Evolutionary conservation across 2,888 invertebrate species (phyloP), one percentile per base, ranked within the genome.

Genomic region (Conchocele bisecta): DNA sequence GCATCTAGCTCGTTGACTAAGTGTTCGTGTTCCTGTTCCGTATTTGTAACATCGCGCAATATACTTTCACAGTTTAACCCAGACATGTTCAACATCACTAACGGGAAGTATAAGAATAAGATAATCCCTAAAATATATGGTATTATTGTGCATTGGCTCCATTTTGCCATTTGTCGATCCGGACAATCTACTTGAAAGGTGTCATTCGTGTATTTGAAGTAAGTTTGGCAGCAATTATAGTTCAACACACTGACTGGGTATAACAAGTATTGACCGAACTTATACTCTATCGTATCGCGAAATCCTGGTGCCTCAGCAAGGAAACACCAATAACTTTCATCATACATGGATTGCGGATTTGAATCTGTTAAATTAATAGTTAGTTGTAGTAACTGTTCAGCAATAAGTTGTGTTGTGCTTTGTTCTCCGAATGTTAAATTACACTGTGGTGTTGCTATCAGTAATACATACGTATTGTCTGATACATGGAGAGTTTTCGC

Each of bases 281-380:
- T 15, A 44, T 69, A 74, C n/a, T 26, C 39, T 0, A 54, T 26
- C 7, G 42, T 56, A 20, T 68, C 39, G 31, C 53, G 42, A 9
- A 57, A 22, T 3, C 51, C 51, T 5, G 56, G 56, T 9, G 35
- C 51, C 46, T 60, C 68, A 6, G 65, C 60, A 13, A 69, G 42
- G 48, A 56, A 69, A 46, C 74, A 74, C 28, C 41, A 69, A 28
- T 54, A 69, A 20, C 53, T 65, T 15, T 39, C n/a, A n/a, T 65
- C 65, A 24, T 65, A 74, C n/a, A 51, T 24, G 11, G 53, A 33
- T 24, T 39, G 31, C 7, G 22, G 35, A 24, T 54, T 7, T n/a
- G n/a, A n/a, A 4, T 28, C 31, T 6, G 41, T 20, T 22, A 51
- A n/a, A 26, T 65, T 17, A 11, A 20, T 13, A 9, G 66, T 29